Conservation (phyloP, 2,888 invertebrate genomes). For the Himalopsyche japonica region DNA sequence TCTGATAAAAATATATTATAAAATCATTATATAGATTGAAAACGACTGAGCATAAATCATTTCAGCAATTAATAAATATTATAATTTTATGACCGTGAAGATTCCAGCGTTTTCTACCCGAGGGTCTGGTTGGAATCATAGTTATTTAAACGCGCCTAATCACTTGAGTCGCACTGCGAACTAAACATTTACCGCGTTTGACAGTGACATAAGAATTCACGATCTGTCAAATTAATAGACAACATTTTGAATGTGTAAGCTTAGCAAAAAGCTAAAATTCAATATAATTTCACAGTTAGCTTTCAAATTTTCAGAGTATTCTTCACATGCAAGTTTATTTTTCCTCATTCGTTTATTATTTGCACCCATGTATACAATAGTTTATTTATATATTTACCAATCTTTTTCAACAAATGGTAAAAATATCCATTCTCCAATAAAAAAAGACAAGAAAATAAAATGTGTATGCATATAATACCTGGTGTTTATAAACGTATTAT, state of each 20-base stretch:
- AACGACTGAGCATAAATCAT: neutral
- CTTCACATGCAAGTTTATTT: neutral
- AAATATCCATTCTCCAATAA: neutral
- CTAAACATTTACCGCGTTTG: constrained; percentile 21
- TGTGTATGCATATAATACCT: too few relatives aligned
- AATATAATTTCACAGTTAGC: too few relatives aligned
- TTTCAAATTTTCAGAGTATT: too few relatives aligned
- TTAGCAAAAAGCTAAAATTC: too few relatives aligned
- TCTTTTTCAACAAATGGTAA: neutral
- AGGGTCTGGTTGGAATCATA: constrained; percentile 60
- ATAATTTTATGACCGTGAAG: constrained; percentile 64
- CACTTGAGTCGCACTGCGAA: neutral
- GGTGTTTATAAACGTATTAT: too few relatives aligned
- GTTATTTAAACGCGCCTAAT: constrained; percentile 42
- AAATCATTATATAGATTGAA: neutral
- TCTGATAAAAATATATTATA: constrained; percentile 52
- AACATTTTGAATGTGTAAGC: neutral
- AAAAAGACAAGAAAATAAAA: neutral
- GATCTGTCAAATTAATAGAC: constrained; percentile 3
- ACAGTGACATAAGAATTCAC: constrained; percentile 20
- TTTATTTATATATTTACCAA: constrained; percentile 13
- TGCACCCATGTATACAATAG: neutral
- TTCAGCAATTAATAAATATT: neutral
- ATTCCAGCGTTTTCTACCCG: constrained; percentile 77
- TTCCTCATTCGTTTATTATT: neutral